These are phyloP conservation scores for Enoplosus armatus DNA, from an alignment of 2,797 vertebrate species.

Conservation along the genomic window DNA sequence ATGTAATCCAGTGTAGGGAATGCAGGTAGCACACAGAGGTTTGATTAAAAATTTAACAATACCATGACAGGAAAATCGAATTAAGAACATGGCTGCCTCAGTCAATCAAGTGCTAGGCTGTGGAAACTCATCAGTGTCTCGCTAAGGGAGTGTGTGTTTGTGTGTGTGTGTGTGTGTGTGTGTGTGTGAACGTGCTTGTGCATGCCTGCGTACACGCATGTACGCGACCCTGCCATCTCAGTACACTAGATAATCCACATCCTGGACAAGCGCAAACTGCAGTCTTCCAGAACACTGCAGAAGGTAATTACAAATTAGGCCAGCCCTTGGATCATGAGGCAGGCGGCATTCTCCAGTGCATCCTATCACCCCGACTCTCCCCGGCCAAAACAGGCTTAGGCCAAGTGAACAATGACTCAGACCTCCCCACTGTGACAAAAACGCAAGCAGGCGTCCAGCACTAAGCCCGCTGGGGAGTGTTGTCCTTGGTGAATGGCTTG, in stretches of 20 bases:
- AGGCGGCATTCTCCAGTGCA: conserved; percentile 70
- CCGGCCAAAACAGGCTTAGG: conserved; percentile 72
- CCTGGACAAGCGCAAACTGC: conserved; percentile 72
- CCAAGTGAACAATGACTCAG: conserved; percentile 79
- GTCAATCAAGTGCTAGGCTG: conserved; percentile 68
- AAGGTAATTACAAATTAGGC: conserved; percentile 86
- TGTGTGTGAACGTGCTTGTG: conserved; percentile 5
- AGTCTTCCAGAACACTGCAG: conserved; percentile 86
- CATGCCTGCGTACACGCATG: conserved; percentile 31
- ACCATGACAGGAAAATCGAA: conserved; percentile 71
- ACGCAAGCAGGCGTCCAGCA: conserved; percentile 64
- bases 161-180: conserved; percentile 12
- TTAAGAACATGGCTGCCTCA: conserved; percentile 70
- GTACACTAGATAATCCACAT: conserved; percentile 79
- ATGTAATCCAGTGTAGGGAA: conserved; percentile 58
- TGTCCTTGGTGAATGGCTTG: conserved; percentile 72
- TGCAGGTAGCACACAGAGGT: conserved; percentile 51
- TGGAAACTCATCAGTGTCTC: conserved; percentile 69
- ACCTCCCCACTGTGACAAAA: conserved; percentile 67
- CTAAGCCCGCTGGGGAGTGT: conserved; percentile 56
- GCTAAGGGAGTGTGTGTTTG: conserved; percentile 22
- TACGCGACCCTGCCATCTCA: conserved; percentile 62
- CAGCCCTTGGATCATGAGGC: conserved; percentile 76
- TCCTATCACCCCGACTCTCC: conserved; percentile 69
- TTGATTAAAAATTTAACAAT: conserved; percentile 77